phyloP scores from a whole-genome alignment of 2,888 invertebrate genomes.

The Leucoptera coffeella region DNA sequence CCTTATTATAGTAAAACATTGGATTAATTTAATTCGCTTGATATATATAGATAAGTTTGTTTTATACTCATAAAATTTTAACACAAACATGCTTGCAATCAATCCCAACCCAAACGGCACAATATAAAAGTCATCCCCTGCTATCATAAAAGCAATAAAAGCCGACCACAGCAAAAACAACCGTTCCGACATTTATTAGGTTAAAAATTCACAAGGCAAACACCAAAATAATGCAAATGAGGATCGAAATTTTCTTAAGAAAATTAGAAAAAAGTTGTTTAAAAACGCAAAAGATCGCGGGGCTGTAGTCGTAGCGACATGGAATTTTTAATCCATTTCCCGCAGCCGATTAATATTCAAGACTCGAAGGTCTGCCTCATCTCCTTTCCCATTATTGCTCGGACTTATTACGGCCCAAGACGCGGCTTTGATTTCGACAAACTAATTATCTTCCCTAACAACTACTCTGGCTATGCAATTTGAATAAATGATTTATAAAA shows the following conservation, averaged over 20 bases:
- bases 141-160: too few species aligned
- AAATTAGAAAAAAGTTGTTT: constrained; percentile 51
- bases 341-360: constrained; percentile 52
- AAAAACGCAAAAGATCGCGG: constrained; percentile 36
- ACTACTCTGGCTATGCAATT: too few species aligned
- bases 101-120: too few species aligned
- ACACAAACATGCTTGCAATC: too few species aligned
- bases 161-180: constrained; percentile 17
- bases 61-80: too few species aligned
- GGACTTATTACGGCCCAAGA: constrained; percentile 15
- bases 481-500: too few species aligned
- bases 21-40: too few species aligned
- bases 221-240: constrained; percentile 48
- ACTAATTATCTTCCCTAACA: constrained; percentile 36
- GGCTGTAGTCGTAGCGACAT: constrained; percentile 30
- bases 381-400: constrained; percentile 45
- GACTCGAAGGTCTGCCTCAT: constrained; percentile 50
- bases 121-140: too few species aligned
- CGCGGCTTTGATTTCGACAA: constrained; percentile 35
- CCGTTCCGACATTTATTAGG: constrained; percentile 46
- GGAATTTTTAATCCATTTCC: constrained; percentile 56
- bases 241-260: constrained; percentile 29
- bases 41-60: too few species aligned
- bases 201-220: constrained; percentile 48
- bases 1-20: too few species aligned